Base-by-base conservation (phyloP, 1,140 invertebrate genomes). In the Lordiphosa stackelbergi region DNA sequence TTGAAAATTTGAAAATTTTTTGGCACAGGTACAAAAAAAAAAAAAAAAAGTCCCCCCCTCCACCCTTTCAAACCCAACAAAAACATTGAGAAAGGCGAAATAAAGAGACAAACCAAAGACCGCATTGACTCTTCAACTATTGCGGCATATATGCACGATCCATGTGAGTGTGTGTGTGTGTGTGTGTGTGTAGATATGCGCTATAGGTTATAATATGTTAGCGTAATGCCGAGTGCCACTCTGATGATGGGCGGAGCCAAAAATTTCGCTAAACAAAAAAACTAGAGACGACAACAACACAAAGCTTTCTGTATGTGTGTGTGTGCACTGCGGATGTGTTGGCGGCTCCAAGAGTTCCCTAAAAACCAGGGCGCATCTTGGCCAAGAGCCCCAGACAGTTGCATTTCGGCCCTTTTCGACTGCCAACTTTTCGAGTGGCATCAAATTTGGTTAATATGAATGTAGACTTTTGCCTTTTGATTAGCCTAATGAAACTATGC, bases 1-100 rank as follows among this genome's bases (percentile, higher is more conserved):
- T 81, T 83, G 77, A 81, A 81, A 81, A 81, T 81, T 81, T 81
- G 77, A 84, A 81, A 84, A 83, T 69, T 77, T 81, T 83, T 81
- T 81, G 77, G 77, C 77, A 81, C 77, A 81, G 77, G 77, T 81
- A 81, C 77, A 81, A 70, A 62, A 83, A 56, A 46, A 81, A 70
- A 62, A 83, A 56, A 46, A 37, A 48, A 41, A 69, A 53, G 52
- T 12, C n/a, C 11, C 31, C 40, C 16, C n/a, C n/a, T 7, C 55
- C 55, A 5, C 45, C 34, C 22, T 6, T 8, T 9, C 48, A 46
- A 48, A 11, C 13, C n/a, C 40, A 19, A 58, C 42, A 43, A 10
- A 45, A 48, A 47, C 54, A 55, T 47, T 56, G 56, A 73, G 53
- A 66, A 78, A 59, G 65, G 38, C 61, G 57, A 79, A 81, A 79